Evolutionary conservation across 2,113 vertebrate species (phyloP).

Genomic region (Takifugu flavidus): DNA sequence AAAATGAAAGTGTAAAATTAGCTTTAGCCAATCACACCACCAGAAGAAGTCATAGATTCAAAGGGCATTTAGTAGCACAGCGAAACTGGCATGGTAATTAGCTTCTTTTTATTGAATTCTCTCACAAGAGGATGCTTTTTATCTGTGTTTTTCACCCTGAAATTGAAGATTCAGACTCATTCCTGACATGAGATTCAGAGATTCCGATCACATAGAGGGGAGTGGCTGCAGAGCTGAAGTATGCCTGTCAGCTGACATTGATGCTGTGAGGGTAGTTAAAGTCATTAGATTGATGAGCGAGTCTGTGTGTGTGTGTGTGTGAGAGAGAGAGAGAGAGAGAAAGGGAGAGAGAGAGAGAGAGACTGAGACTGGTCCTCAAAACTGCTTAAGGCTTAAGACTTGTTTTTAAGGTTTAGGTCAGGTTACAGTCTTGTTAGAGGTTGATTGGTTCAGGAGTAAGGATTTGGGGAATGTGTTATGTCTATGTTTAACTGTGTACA

Average conservation of each 20-base stretch:
- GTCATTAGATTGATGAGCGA: conserved; percentile 71
- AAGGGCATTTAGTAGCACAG: neutral
- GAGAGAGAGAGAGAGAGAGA: too few relatives aligned
- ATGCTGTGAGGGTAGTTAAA: conserved; percentile 38
- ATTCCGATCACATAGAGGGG: conserved; percentile 51
- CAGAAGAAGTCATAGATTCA: neutral
- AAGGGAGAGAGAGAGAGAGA: too few relatives aligned
- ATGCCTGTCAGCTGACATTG: conserved; percentile 60
- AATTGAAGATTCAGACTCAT: conserved; percentile 29
- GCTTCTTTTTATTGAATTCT: neutral
- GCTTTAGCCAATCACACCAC: conserved; percentile 8
- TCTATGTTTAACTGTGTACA: too few relatives aligned
- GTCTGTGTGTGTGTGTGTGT: too few relatives aligned
- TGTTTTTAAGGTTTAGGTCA: too few relatives aligned
- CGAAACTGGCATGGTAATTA: too few relatives aligned
- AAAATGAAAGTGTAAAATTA: conserved; percentile 32
- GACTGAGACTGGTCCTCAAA: too few relatives aligned
- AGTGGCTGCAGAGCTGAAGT: conserved; percentile 49
- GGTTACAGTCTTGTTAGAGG: too few relatives aligned
- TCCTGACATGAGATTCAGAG: conserved; percentile 31
- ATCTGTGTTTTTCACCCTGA: conserved; percentile 43
- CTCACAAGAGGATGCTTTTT: neutral
- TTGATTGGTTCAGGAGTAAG: too few relatives aligned
- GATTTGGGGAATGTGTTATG: too few relatives aligned
- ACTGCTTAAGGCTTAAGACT: too few relatives aligned